phyloP scores from a whole-genome alignment of 2,888 invertebrate genomes.

The Allygus modestus region DNA sequence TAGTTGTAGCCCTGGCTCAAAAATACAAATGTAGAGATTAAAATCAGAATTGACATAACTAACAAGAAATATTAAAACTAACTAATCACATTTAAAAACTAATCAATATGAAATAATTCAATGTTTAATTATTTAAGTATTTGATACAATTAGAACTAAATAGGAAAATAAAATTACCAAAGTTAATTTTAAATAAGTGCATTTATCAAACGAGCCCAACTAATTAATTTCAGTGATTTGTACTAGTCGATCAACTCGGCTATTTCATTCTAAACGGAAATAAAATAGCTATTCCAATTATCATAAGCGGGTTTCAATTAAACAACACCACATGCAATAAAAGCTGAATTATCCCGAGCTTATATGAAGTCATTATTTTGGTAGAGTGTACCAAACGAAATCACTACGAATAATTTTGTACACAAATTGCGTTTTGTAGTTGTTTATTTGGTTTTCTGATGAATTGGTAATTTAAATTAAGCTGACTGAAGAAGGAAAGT shows the following conservation, averaged over 20 bases:
- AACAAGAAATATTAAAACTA: too few relatives aligned
- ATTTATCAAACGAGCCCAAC: not conserved
- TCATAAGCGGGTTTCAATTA: conserved; percentile 18
- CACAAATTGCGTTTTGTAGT: not conserved
- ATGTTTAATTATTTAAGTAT: too few relatives aligned
- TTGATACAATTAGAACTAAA: too few relatives aligned
- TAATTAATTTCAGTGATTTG: not conserved
- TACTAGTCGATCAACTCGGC: not conserved
- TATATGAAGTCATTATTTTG: not conserved
- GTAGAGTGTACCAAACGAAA: not conserved
- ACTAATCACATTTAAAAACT: too few relatives aligned
- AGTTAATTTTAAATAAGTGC: not conserved
- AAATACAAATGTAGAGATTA: too few relatives aligned
- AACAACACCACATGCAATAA: not conserved
- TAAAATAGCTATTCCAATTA: conserved; percentile 29
- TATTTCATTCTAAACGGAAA: not conserved
- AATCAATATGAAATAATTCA: too few relatives aligned
- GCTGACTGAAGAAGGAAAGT: not conserved
- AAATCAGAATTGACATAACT: too few relatives aligned
- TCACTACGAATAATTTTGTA: not conserved
- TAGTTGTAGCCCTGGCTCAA: too few relatives aligned
- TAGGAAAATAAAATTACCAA: too few relatives aligned
- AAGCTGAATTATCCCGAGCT: conserved; percentile 2
- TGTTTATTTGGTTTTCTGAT: not conserved
- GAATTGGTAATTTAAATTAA: not conserved